Conservation (phyloP, 2,797 vertebrate species). For the Heliangelus exortis region DNA sequence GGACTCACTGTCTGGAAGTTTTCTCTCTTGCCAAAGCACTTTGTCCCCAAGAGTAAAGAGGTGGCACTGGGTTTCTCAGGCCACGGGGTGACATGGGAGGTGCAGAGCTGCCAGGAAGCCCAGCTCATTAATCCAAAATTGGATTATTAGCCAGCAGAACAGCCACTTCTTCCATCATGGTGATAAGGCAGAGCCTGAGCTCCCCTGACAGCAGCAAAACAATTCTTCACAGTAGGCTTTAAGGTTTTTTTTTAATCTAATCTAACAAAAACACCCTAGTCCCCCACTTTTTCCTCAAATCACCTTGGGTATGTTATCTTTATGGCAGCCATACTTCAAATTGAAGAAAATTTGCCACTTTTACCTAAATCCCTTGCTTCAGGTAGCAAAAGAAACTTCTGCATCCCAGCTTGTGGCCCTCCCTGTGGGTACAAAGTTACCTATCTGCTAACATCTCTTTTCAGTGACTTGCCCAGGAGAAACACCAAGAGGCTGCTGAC, state of each 20-base stretch:
- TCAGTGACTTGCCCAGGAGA: background rate
- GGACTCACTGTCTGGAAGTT: background rate
- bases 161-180: background rate
- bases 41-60: background rate
- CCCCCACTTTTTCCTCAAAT: background rate
- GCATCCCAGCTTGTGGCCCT: background rate
- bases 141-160: background rate
- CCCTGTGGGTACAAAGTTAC: background rate
- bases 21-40: background rate
- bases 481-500: background rate
- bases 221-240: background rate
- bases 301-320: background rate
- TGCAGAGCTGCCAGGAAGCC: background rate
- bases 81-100: accelerated
- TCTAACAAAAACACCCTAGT: background rate
- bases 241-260: background rate
- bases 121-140: background rate
- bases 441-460: background rate
- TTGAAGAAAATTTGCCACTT: background rate
- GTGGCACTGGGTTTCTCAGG: background rate
- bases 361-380: background rate
- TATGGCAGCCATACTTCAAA: background rate
- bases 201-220: background rate
- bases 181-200: background rate
- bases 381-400: background rate